Base-by-base conservation (phyloP, 2,888 invertebrate genomes). In the Pollenia amentaria region DNA sequence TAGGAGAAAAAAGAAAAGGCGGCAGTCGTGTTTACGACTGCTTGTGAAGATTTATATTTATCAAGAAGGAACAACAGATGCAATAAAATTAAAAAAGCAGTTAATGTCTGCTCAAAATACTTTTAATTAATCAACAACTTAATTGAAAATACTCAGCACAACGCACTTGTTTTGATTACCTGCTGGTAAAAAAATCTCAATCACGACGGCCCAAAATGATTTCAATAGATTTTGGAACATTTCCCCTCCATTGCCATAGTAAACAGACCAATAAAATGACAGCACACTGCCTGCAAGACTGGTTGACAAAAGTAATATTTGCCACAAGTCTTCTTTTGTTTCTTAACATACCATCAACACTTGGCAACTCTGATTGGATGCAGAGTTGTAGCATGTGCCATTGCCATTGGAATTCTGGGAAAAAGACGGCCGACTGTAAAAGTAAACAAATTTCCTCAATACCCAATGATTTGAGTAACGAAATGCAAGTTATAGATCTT, bases 331-430 rank as follows among this genome's bases (percentile, higher is more conserved):
- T 88, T 46, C 62, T 88, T 38, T 80, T 91, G n/a, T 84, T 89
- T 44, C 65, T 87, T 11, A 84, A 70, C 53, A 46, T 88, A 11
- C 84, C 87, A 14, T 79, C 88, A 1, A 87, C 89, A 2, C 62
- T 64, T n/a, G 91, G 89, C 6, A 91, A 91, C 62, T 89, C 91
- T 9, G 93, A 93, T 79, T 93, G 93, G 92, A 89, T 92, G 89
- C 91, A 92, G 81, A 91, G 90, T 70, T 93, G 93, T 87, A 90
- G 92, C 75, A 88, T 88, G 48, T 98, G 98, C 94, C 95, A 96
- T 90, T 98, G 98, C 92, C 96, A 96, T 88, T 98, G 98, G 98
- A 95, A 95, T 42, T 96, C 96, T 84, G 97, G 98, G 8, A 97
- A 96, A 92, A 97, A 96, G 92, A 96, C 96, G 29, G 98, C 97